Evolutionary conservation across 2,888 invertebrate genomes (phyloP).

Genomic region (Phalera bucephala): DNA sequence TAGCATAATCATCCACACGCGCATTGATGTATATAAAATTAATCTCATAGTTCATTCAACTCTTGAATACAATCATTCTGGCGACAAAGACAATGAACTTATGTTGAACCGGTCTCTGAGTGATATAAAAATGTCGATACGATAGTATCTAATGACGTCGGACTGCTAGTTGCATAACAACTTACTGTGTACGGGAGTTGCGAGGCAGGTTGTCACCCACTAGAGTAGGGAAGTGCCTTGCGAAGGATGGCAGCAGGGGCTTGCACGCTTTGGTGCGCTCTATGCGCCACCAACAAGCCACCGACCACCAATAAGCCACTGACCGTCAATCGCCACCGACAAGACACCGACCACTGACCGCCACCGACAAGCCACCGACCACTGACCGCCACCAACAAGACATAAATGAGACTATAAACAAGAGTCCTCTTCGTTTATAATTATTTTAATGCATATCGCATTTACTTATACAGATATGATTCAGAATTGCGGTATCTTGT

Average conservation of each 20-base stretch:
- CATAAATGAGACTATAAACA: constrained; percentile 4
- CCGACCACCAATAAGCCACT: no score
- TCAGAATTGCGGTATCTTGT: no score
- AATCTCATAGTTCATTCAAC: constrained; percentile 49
- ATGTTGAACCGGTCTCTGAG: constrained; percentile 49
- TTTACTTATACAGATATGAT: no score
- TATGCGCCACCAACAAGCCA: no score
- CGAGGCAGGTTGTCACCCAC: constrained; percentile 25
- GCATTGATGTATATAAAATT: constrained; percentile 14
- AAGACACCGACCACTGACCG: no score
- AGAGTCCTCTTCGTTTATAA: no score
- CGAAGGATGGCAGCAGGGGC: not conserved
- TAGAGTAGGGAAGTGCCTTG: not conserved
- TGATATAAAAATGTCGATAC: constrained; percentile 32
- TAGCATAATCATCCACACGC: constrained; percentile 1
- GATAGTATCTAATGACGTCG: constrained; percentile 23
- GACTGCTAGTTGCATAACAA: constrained; percentile 41
- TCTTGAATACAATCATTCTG: constrained; percentile 44
- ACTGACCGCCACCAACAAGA: constrained; percentile 1
- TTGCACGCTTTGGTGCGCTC: no score
- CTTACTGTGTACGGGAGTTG: constrained; percentile 15
- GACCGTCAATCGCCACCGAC: no score
- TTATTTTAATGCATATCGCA: no score
- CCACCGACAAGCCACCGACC: no score
- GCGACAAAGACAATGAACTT: constrained; percentile 60